Conservation (phyloP, 1,140 invertebrate species). For the Platorchestia sp. region DNA sequence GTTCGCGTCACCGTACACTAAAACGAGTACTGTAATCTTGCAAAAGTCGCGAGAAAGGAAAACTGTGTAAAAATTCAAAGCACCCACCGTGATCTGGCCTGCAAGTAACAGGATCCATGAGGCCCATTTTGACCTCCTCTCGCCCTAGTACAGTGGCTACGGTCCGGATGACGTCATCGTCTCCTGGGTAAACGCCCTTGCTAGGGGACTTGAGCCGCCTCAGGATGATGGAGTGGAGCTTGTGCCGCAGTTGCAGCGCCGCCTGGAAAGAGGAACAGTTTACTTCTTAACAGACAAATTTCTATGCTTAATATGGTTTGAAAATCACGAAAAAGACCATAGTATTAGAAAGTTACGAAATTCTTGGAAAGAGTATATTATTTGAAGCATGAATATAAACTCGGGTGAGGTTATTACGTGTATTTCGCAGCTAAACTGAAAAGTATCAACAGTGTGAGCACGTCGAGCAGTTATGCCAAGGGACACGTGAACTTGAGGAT, state of each 20-base stretch:
- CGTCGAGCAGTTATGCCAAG: not conserved
- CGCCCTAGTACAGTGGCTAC: conserved; percentile 79
- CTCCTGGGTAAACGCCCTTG: conserved; percentile 74
- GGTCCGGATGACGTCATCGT: conserved; percentile 81
- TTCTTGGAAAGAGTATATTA: not conserved
- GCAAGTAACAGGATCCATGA: not conserved
- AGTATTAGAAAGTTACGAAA: not conserved
- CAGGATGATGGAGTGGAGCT: conserved; percentile 83
- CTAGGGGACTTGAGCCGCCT: conserved; percentile 81
- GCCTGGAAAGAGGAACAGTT: conserved; percentile 72
- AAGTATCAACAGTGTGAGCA: not conserved
- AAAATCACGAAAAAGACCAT: not conserved
- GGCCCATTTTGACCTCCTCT: conserved; percentile 76
- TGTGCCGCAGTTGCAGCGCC: conserved; percentile 81
- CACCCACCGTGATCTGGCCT: not conserved
- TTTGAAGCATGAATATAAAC: not conserved
- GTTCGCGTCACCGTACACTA: not conserved
- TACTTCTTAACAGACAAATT: not conserved
- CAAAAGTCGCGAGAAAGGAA: not conserved
- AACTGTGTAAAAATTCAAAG: not conserved
- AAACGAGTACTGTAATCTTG: not conserved
- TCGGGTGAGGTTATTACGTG: not conserved
- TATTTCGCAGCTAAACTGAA: not conserved
- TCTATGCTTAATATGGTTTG: not conserved
- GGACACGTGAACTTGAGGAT: not conserved